Evolutionary conservation across 2,797 vertebrate species (phyloP).

Genomic region (Gymnocypris eckloni): DNA sequence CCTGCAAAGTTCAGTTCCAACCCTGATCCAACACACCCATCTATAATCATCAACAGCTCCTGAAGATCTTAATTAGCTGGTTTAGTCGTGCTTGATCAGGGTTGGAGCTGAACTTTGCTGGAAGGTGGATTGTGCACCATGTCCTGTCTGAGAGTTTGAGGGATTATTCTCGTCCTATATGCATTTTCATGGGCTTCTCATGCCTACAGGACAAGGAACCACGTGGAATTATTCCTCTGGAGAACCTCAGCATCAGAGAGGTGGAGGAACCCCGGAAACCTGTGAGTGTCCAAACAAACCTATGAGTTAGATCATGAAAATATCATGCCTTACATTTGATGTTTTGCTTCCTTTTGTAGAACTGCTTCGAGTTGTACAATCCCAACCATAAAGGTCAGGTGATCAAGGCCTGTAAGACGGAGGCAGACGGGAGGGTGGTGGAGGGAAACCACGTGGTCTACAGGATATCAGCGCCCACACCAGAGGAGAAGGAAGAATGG

Average conservation of each 20-base stretch:
- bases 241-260: conserved; percentile 96
- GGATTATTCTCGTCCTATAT: neutral
- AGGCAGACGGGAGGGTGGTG: conserved; percentile 94
- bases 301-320: neutral
- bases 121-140: neutral
- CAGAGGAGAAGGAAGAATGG: conserved; percentile 98
- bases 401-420: conserved; percentile 98
- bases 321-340: neutral
- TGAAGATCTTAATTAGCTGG: neutral
- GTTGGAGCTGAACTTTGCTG: neutral
- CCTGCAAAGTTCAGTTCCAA: neutral
- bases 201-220: conserved; percentile 91
- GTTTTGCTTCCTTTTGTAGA: conserved; percentile 73
- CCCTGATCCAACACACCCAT: neutral
- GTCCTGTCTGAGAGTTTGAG: neutral
- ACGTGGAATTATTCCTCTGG: conserved; percentile 94
- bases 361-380: conserved; percentile 98
- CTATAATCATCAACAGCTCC: neutral
- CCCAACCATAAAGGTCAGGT: conserved; percentile 97
- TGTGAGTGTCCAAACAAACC: conserved; percentile 74
- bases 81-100: neutral
- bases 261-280: conserved; percentile 96
- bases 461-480: conserved; percentile 95
- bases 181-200: neutral
- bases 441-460: conserved; percentile 98